Conservation (phyloP, 2,888 invertebrate species). For the Acrocera orbiculus region DNA sequence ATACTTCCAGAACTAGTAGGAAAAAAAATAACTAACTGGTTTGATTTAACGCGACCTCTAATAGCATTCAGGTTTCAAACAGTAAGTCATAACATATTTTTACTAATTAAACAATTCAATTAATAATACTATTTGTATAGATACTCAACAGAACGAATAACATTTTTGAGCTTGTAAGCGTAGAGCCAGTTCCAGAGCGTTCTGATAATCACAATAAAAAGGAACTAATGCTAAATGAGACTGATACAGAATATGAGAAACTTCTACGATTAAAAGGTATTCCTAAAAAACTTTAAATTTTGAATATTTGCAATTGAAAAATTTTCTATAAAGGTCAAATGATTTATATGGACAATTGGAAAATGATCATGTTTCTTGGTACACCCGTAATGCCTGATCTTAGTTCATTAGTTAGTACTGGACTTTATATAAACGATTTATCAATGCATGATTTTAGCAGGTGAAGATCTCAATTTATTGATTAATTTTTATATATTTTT, state of each 20-base stretch:
- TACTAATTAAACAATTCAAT: slow-evolving; percentile 5
- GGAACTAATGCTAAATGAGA: slow-evolving; percentile 35
- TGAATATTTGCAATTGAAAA: neutral
- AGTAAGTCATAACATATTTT: slow-evolving; percentile 39
- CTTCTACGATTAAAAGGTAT: slow-evolving; percentile 63
- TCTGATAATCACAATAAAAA: slow-evolving; percentile 37
- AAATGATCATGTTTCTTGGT: slow-evolving; percentile 91
- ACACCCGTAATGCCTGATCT: slow-evolving; percentile 93
- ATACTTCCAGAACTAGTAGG: slow-evolving; percentile 75
- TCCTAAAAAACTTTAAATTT: neutral
- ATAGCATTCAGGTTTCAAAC: slow-evolving; percentile 90
- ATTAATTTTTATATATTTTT: too few relatives aligned
- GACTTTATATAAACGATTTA: slow-evolving; percentile 91
- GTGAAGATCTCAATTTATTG: too few relatives aligned
- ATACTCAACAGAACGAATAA: slow-evolving; percentile 90
- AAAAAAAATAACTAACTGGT: slow-evolving; percentile 80
- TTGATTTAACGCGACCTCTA: slow-evolving; percentile 77
- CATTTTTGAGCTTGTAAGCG: slow-evolving; percentile 85
- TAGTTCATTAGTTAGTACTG: slow-evolving; percentile 79
- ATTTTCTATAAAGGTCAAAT: slow-evolving; percentile 59
- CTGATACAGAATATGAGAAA: slow-evolving; percentile 52
- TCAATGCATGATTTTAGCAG: slow-evolving; percentile 99
- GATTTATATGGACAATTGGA: slow-evolving; percentile 98
- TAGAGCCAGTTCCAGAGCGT: slow-evolving; percentile 64
- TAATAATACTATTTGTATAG: slow-evolving; percentile 33